Conservation (phyloP, 2,888 invertebrate genomes). For the Nowickia ferox region DNA sequence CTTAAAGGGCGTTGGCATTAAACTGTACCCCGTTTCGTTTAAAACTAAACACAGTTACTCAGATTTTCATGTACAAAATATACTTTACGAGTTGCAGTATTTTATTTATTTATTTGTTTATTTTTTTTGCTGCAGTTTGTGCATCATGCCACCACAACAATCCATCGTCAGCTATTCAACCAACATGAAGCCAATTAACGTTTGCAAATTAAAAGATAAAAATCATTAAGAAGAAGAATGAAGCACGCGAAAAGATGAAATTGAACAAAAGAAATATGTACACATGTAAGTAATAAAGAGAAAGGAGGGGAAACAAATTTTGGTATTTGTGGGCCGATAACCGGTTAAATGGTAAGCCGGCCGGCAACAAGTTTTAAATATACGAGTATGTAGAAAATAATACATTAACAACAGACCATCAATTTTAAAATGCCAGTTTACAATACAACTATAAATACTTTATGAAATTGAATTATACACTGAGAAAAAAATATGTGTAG, state of each 20-base stretch:
- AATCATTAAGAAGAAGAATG: conserved; percentile 55
- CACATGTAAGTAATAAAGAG: conserved; percentile 19
- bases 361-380: conserved; percentile 59
- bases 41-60: conserved; percentile 47
- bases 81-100: conserved; percentile 15
- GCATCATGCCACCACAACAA: conserved; percentile 57
- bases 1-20: conserved; percentile 69
- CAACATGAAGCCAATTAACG: conserved; percentile 69
- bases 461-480: conserved; percentile 32
- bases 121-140: conserved; percentile 40
- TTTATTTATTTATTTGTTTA: background rate
- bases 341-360: conserved; percentile 67
- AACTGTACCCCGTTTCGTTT: conserved; percentile 62
- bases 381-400: background rate
- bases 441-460: background rate
- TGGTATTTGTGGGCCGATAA: conserved; percentile 65
- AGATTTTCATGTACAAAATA: conserved; percentile 19
- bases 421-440: conserved; percentile 62
- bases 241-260: conserved; percentile 47
- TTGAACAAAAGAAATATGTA: conserved; percentile 37
- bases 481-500: conserved; percentile 32
- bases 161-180: conserved; percentile 23
- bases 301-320: conserved; percentile 5
- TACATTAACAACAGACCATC: conserved; percentile 44
- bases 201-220: conserved; percentile 69